Base-by-base conservation (phyloP, 2,797 vertebrate genomes). In the Rhincodon typus region DNA sequence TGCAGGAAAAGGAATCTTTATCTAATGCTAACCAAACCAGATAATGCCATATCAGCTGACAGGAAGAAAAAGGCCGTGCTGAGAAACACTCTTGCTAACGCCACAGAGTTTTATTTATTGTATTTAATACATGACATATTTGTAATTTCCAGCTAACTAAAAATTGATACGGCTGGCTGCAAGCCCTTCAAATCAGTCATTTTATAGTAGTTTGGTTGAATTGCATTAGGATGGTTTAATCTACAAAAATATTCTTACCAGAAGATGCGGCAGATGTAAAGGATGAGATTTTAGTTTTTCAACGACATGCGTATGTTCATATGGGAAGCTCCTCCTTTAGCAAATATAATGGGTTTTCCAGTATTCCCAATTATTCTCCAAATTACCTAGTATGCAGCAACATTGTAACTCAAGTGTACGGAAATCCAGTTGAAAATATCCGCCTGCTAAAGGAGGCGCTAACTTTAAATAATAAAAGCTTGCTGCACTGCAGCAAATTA, bases 401-500 rank as follows among this genome's bases (percentile, higher is more conserved):
- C 66, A 38, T 91, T 38, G 42, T 23, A 94, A 25, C 67, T 50
- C 25, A 17, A 70, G 67, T 13, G 8, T 38, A 38, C n/a, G 23
- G 90, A 67, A 93, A 93, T 67, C 19, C 62, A 93, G 42, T 42
- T 34, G 19, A 19, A 57, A 53, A n/a, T 19, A 95, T 50, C 46
- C 7, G 15, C 42, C 70, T 12, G 3, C 38, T 94, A n/a, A 12
- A 13, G 50, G 46, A 53, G 94, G 46, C 25, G 70, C 94, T 77
- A 70, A 12, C 21, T 69, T 94, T 94, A 70, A 94, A 70, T 66
- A 25, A 66, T 70, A 94, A 69, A 57, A 66, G 30, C 88, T 57
- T 91, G 57, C 88, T 91, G 30, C 53, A 66, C 53, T 91, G 21
- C 91, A 94, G 62, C 53, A n/a, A 94, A 46, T 94, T 57, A 94